Conservation (phyloP, 2,888 invertebrate genomes). For the Tachina grossa region DNA sequence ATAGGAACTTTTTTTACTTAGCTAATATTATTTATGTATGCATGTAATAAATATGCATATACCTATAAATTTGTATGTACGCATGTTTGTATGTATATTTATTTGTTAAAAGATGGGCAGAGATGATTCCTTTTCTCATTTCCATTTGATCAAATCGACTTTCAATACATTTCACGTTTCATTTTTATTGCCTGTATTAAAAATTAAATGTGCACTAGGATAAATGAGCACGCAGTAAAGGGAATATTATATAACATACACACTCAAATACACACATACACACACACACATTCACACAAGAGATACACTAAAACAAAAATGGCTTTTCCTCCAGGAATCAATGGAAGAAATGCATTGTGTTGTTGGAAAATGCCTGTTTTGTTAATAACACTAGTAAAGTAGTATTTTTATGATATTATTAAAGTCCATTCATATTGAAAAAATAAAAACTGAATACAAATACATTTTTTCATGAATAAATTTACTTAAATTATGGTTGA, state of each 20-base stretch:
- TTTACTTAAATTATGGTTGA: too few relatives aligned
- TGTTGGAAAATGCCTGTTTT: not conserved
- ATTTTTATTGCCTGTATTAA: constrained; percentile 63
- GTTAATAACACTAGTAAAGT: too few relatives aligned
- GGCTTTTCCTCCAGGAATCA: constrained; percentile 45
- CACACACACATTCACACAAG: not conserved
- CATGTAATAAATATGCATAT: too few relatives aligned
- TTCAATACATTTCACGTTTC: constrained; percentile 57
- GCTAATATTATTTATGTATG: too few relatives aligned
- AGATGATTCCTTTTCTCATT: not conserved
- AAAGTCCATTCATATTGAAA: constrained; percentile 22
- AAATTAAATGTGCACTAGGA: constrained; percentile 63
- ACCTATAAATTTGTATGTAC: too few relatives aligned
- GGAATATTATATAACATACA: not conserved
- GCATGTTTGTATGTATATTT: too few relatives aligned
- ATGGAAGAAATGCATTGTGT: not conserved
- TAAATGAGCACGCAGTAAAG: constrained; percentile 17
- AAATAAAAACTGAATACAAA: too few relatives aligned
- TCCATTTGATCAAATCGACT: constrained; percentile 2
- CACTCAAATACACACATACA: not conserved
- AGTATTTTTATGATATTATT: constrained; percentile 53
- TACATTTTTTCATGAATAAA: too few relatives aligned
- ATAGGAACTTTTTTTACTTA: too few relatives aligned
- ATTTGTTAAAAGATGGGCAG: too few relatives aligned
- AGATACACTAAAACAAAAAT: not conserved